phyloP scores from a whole-genome alignment of 2,888 invertebrate genomes.

The Cheilosia urbana region DNA sequence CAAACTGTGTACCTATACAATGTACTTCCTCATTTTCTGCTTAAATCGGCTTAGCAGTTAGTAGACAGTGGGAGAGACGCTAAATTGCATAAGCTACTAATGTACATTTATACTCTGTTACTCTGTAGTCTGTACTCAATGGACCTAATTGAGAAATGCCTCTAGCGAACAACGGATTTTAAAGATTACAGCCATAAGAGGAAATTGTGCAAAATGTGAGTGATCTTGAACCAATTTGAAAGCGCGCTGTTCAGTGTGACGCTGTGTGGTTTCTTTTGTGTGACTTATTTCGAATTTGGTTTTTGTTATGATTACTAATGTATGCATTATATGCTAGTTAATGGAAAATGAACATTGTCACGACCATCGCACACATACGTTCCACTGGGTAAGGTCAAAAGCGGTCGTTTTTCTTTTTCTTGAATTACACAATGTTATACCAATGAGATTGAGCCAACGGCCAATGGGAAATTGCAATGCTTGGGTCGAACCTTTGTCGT shows the following conservation, averaged over 20 bases:
- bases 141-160: constrained; percentile 37
- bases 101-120: constrained; percentile 24
- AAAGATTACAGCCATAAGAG: constrained; percentile 20
- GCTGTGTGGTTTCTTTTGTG: constrained; percentile 10
- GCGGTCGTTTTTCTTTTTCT: constrained; percentile 44
- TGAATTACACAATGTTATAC: constrained; percentile 19
- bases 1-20: background rate
- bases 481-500: background rate
- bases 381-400: constrained; percentile 48
- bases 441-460: background rate
- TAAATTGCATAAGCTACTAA: constrained; percentile 38
- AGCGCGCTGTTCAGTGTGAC: constrained; percentile 11
- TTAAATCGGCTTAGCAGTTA: background rate
- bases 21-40: constrained; percentile 22
- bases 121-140: too few species aligned
- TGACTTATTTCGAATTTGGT: constrained; percentile 17
- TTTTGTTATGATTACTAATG: constrained; percentile 14
- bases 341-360: constrained; percentile 57
- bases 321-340: constrained; percentile 13
- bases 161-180: constrained; percentile 17
- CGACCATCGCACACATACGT: constrained; percentile 21
- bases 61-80: background rate
- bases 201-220: constrained; percentile 54
- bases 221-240: constrained; percentile 66
- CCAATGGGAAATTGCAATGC: constrained; percentile 3